Evolutionary conservation across 2,888 invertebrate species (phyloP).

Genomic region (Agapetus fuscipes): DNA sequence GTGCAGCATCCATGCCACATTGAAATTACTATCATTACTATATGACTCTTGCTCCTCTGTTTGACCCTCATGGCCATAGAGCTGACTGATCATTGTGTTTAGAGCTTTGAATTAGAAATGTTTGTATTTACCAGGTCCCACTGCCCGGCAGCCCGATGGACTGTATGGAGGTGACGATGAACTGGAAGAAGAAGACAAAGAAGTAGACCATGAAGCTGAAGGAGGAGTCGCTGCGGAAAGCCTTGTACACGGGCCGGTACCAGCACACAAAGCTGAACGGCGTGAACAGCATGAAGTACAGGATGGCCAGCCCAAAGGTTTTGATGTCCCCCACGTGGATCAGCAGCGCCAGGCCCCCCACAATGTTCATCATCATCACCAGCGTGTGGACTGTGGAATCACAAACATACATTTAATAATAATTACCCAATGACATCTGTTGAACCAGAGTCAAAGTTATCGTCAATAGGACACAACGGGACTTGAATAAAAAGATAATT

Average conservation of each 20-base stretch:
- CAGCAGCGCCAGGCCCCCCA: constrained; percentile 76
- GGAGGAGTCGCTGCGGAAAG: constrained; percentile 96
- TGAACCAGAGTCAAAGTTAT: no score
- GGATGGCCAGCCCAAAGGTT: constrained; percentile 78
- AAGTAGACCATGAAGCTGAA: constrained; percentile 99
- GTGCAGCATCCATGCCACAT: no score
- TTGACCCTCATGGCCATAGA: no score
- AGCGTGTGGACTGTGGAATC: constrained; percentile 75
- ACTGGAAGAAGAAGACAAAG: constrained; percentile 96
- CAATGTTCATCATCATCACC: constrained; percentile 73
- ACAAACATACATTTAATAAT: constrained; percentile 11
- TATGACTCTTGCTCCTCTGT: no score
- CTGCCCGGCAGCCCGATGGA: constrained; percentile 75
- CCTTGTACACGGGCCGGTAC: constrained; percentile 99
- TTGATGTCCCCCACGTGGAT: constrained; percentile 50
- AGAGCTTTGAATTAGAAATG: no score
- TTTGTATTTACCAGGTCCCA: constrained; percentile 70
- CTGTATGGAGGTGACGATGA: constrained; percentile 79
- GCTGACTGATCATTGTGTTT: no score
- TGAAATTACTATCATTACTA: no score
- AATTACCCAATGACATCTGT: no score
- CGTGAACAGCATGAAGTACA: constrained; percentile 84
- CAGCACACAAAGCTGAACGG: constrained; percentile 98
- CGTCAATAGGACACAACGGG: no score
- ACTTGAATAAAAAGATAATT: no score